These are phyloP conservation scores for Cherax quadricarinatus DNA, from an alignment of 1,140 invertebrate species.

Conservation along the genomic window DNA sequence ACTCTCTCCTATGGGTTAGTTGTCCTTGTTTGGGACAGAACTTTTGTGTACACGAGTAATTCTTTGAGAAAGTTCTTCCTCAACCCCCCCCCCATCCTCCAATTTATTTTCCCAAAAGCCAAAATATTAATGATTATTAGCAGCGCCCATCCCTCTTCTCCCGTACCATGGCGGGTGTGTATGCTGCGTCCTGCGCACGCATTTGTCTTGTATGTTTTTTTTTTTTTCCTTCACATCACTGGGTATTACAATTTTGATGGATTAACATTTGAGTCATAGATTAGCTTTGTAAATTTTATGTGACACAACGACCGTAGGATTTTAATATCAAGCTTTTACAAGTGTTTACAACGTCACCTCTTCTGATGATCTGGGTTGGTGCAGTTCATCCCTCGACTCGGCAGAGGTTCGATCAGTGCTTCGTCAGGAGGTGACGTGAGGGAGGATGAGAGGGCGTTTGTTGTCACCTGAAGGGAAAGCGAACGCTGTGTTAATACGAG, in stretches of 20 bases:
- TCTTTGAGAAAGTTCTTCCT: neutral
- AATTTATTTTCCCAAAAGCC: no score
- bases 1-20: neutral
- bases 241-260: slow-evolving; percentile 32
- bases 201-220: no score
- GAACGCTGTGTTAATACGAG: no score
- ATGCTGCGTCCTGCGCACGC: neutral
- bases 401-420: neutral
- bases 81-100: neutral
- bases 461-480: no score
- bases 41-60: neutral
- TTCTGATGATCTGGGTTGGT: neutral
- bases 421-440: no score
- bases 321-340: slow-evolving; percentile 17
- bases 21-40: slow-evolving; percentile 13
- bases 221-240: slow-evolving; percentile 19
- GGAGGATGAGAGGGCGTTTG: no score
- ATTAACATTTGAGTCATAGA: slow-evolving; percentile 24
- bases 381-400: neutral
- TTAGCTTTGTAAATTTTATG: slow-evolving; percentile 52
- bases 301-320: slow-evolving; percentile 39
- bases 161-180: neutral
- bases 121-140: no score
- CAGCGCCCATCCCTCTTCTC: no score
- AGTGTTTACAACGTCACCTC: neutral